Conservation (phyloP, 2,888 invertebrate species). For the Netelia fuscicornis region DNA sequence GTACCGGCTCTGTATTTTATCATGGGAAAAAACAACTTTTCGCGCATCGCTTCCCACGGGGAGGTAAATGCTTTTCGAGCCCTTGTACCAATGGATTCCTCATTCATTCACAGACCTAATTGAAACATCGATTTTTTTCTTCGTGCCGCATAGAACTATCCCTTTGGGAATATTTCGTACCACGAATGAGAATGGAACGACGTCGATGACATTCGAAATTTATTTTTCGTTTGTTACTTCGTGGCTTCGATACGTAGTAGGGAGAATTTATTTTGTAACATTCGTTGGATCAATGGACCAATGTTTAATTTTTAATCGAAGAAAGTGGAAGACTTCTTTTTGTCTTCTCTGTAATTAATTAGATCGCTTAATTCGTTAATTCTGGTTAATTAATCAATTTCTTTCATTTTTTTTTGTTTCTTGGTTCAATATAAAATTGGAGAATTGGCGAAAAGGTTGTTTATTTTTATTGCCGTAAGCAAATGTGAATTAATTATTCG, state of each 20-base stretch:
- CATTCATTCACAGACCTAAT: conserved; percentile 62
- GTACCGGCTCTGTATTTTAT: conserved; percentile 30
- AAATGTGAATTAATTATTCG: no score
- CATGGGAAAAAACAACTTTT: conserved; percentile 50
- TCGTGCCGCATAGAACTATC: neutral
- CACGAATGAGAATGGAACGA: conserved; percentile 1
- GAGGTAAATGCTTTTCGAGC: conserved; percentile 46
- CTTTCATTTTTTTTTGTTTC: no score
- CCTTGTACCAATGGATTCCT: conserved; percentile 57
- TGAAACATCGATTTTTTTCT: conserved; percentile 52
- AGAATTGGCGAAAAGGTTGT: no score
- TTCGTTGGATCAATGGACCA: neutral
- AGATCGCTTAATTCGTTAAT: no score
- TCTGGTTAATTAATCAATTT: no score
- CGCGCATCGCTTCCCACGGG: conserved; percentile 60
- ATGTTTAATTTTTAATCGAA: neutral
- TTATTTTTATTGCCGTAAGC: no score
- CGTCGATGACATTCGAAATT: neutral
- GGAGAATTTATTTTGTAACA: neutral
- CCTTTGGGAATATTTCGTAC: neutral
- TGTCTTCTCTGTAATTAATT: neutral
- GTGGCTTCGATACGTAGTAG: neutral
- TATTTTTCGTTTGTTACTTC: conserved; percentile 7
- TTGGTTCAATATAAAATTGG: no score
- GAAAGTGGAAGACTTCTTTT: neutral